phyloP scores from a whole-genome alignment of 2,888 invertebrate species.

The Colletes collaris region DNA sequence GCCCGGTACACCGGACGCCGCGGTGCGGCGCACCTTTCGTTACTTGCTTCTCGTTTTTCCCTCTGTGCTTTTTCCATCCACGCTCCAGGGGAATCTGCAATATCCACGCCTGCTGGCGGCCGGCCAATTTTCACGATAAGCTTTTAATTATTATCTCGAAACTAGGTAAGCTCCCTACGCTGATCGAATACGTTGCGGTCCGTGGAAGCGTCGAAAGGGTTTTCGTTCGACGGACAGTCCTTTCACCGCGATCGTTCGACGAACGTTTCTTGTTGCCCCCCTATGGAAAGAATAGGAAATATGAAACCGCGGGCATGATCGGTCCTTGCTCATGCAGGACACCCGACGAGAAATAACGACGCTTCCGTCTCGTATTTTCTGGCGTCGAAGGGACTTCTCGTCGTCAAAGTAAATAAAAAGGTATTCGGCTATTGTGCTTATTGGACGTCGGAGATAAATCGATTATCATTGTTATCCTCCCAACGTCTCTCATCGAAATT shows the following conservation, averaged over 20 bases:
- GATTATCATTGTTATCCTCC: no score
- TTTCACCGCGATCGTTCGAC: neutral
- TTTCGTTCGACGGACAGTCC: neutral
- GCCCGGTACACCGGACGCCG: constrained; percentile 24
- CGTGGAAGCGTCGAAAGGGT: constrained; percentile 15
- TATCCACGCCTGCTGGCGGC: constrained; percentile 63
- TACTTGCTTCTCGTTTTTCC: constrained; percentile 44
- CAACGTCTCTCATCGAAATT: no score
- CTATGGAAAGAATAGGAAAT: neutral
- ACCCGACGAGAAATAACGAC: no score
- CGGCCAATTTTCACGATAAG: constrained; percentile 72
- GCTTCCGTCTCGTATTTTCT: no score
- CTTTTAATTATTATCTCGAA: constrained; percentile 70
- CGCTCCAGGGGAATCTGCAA: constrained; percentile 55
- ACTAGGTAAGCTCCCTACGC: constrained; percentile 37
- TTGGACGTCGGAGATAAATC: no score
- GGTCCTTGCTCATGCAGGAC: no score
- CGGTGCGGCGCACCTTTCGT: constrained; percentile 42
- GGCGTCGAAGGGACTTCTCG: no score
- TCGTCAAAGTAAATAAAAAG: no score
- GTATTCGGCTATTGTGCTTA: no score
- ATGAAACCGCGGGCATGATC: no score
- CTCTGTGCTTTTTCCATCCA: constrained; percentile 29
- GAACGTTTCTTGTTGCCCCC: neutral
- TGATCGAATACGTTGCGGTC: constrained; percentile 19